Evolutionary conservation across 2,113 vertebrate genomes (phyloP).

Genomic region (Passer montanus): DNA sequence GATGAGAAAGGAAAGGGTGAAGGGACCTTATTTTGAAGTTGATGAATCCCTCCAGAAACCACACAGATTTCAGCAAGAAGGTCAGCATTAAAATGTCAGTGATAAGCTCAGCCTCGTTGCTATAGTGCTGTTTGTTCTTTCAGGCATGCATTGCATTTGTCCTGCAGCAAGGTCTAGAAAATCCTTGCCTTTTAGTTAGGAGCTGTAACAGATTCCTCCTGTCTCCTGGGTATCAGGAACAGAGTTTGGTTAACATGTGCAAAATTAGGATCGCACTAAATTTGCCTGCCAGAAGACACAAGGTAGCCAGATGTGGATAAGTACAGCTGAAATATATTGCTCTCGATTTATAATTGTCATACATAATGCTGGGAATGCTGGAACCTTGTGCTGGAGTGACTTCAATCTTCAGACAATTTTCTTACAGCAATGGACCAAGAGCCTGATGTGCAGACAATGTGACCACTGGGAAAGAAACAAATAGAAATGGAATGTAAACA

Average conservation of each 20-base stretch:
- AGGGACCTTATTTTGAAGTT: background rate
- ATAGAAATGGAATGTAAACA: slow-evolving; percentile 46
- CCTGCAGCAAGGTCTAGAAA: background rate
- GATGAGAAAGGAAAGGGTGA: background rate
- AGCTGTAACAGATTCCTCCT: background rate
- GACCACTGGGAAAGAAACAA: slow-evolving; percentile 4
- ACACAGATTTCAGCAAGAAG: background rate
- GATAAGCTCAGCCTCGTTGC: background rate
- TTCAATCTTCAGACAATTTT: background rate
- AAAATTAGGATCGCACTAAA: background rate
- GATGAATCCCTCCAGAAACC: background rate
- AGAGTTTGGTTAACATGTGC: background rate
- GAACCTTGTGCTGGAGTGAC: background rate
- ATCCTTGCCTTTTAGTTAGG: background rate
- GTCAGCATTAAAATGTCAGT: background rate
- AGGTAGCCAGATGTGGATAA: slow-evolving; percentile 19
- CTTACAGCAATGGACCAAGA: background rate
- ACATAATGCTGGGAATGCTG: slow-evolving; percentile 4
- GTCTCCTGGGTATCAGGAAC: background rate
- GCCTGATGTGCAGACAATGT: background rate
- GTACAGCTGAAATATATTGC: background rate
- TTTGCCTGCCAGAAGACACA: background rate
- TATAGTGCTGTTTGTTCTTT: background rate
- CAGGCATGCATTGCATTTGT: background rate
- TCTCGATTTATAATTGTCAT: background rate